Evolutionary conservation across 2,888 invertebrate genomes (phyloP), one percentile per base, ranked within the genome.

Genomic region (Machimus rusticus): DNA sequence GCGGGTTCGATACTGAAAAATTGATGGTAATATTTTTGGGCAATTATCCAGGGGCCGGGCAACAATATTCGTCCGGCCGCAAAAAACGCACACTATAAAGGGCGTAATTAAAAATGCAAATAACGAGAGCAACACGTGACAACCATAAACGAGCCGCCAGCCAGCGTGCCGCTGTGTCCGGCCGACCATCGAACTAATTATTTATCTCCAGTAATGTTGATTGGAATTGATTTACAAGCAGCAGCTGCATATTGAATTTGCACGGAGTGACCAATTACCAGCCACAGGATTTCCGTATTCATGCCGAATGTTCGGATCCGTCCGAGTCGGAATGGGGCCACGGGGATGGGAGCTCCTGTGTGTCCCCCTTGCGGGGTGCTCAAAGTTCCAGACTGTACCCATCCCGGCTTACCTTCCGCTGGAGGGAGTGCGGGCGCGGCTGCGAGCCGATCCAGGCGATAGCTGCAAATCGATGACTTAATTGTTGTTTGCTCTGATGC

Each of bases 1-100:
- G 89, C 19, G 89, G 89, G 88, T 88, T 89, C 51, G 89, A 89
- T 19, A 89, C 89, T 89, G 79, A 19, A 84, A 86, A 82, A 51
- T 79, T 79, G n/a, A 79, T 28, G 31, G 51, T 51, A 46, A 78
- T 31, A 79, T 79, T 31, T 79, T 79, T 51, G 79, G 66, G n/a
- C 79, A 51, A 85, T 85, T 74, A 39, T 85, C 16, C 84, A 12
- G 39, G 79, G 23, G 43, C 28, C 66, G 23, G 66, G 23, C 66
- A 66, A 23, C 23, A 28, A 28, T 66, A 66, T 28, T 28, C 28
- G 51, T 5, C 66, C 23, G 66, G 66, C 66, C 66, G 28, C 66
- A 66, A 66, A 66, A 66, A 85, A 74, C n/a, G 19, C 85, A n/a
- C 74, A 43, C 31, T 19, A 85, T 51, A 79, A 51, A 23, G 82